Evolutionary conservation across 2,797 vertebrate genomes (phyloP).

Genomic region (Acanthornis magna): DNA sequence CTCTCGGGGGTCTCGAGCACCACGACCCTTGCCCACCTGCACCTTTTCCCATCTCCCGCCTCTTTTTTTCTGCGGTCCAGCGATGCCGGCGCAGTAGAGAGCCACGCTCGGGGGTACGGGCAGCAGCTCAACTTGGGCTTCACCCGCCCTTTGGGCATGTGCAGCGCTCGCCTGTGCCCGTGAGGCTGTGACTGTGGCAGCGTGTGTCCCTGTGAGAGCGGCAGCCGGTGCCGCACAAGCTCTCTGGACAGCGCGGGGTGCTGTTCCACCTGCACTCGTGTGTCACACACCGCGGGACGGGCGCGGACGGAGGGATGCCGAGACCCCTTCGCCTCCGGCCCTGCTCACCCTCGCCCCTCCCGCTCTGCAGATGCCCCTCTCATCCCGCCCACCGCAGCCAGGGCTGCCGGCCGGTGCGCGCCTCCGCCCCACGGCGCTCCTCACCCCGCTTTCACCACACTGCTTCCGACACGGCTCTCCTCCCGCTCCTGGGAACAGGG

Average conservation of each 20-base stretch:
- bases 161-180: not conserved
- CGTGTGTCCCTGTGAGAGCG: not conserved
- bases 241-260: not conserved
- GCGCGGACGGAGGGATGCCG: not conserved
- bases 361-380: not conserved
- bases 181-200: fast-evolving
- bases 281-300: not conserved
- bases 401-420: not conserved
- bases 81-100: not conserved
- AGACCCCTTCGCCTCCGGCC: too few species aligned
- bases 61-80: fast-evolving
- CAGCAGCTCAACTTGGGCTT: not conserved
- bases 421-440: not conserved
- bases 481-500: not conserved
- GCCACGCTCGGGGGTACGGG: fast-evolving
- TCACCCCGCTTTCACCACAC: fast-evolving
- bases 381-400: not conserved
- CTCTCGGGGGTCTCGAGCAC: not conserved
- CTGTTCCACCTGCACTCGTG: not conserved
- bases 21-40: not conserved
- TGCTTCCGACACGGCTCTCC: not conserved
- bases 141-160: not conserved
- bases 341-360: not conserved
- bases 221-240: not conserved
- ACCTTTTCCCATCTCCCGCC: not conserved